Base-by-base conservation (phyloP, 1,140 invertebrate genomes). In the Bombus vancouverensis region DNA sequence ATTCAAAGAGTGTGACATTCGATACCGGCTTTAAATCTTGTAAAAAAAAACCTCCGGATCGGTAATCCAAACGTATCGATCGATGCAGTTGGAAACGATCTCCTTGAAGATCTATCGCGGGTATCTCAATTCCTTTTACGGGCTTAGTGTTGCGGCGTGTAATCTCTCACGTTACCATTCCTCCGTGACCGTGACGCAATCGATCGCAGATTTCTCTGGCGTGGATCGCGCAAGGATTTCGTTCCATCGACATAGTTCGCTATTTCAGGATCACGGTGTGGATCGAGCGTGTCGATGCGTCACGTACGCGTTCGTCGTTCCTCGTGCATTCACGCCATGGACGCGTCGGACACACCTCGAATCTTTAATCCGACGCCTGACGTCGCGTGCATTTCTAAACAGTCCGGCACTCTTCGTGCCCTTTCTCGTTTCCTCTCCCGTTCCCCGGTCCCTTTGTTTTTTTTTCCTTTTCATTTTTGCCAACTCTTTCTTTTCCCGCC, bases 301-400 rank as follows among this genome's bases (percentile, higher is more conserved):
- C 83, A 89, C 76, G 66, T 82, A 89, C 81, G 68, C 37, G 71
- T 66, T 57, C 65, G 82, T 59, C 77, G 85, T 89, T 79, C 86
- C 62, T 92, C 86, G 90, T 88, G 92, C 89, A 94, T 93, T 93
- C 93, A 89, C 85, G 87, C 86, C 88, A 75, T 77, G 72, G 85
- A 88, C 83, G 57, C 71, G 72, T 77, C 76, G 92, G 87, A 94
- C 94, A 93, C 90, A 90, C 77, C 84, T 91, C 91, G 93, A 94
- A 94, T 94, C 89, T 93, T 93, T 94, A 95, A 94, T 93, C 91
- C 91, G 89, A 92, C 91, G 92, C 78, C 83, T 83, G 85, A 94
- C 92, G 90, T 81, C 86, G 76, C 75, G 82, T 84, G 94, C 92
- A 94, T 95, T 89, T 92, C 79, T 91, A 93, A 95, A 90, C 91